A percentile compares a stretch with the other conserved stretches of the same genome.
Evolutionary conservation across 2,888 invertebrate species (phyloP).

Genomic region (Monopis laevigella): DNA sequence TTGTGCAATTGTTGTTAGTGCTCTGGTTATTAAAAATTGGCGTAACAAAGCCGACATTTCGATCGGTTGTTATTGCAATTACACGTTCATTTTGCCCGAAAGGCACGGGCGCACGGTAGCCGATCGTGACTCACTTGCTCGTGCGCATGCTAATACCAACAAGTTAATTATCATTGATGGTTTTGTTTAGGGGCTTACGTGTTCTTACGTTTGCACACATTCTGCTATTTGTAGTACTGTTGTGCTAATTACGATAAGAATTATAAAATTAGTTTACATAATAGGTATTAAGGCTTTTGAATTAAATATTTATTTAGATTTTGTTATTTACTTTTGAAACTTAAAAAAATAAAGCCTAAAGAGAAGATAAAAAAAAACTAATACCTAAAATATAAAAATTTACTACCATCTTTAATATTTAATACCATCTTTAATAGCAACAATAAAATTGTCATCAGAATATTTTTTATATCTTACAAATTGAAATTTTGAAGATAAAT

Average conservation of each 20-base stretch:
- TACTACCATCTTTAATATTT: too few relatives aligned
- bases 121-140: constrained; percentile 47
- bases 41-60: constrained; percentile 10
- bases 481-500: too few relatives aligned
- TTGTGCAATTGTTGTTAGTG: too few relatives aligned
- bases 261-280: too few relatives aligned
- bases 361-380: not conserved
- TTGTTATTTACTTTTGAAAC: too few relatives aligned
- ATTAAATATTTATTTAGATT: too few relatives aligned
- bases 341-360: not conserved
- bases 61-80: constrained; percentile 8
- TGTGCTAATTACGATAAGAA: too few relatives aligned
- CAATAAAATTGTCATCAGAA: too few relatives aligned
- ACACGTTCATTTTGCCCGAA: constrained; percentile 9
- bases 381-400: not conserved
- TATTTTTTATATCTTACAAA: too few relatives aligned
- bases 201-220: not conserved
- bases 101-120: constrained; percentile 31
- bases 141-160: constrained; percentile 30
- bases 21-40: constrained; percentile 5
- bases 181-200: not conserved
- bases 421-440: too few relatives aligned
- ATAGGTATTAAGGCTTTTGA: too few relatives aligned
- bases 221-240: too few relatives aligned
- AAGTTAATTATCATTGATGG: constrained; percentile 36